Evolutionary conservation across 2,113 vertebrate species (phyloP), one percentile per base, ranked within the genome.

Genomic region (Ophthalmolycus amberensis): DNA sequence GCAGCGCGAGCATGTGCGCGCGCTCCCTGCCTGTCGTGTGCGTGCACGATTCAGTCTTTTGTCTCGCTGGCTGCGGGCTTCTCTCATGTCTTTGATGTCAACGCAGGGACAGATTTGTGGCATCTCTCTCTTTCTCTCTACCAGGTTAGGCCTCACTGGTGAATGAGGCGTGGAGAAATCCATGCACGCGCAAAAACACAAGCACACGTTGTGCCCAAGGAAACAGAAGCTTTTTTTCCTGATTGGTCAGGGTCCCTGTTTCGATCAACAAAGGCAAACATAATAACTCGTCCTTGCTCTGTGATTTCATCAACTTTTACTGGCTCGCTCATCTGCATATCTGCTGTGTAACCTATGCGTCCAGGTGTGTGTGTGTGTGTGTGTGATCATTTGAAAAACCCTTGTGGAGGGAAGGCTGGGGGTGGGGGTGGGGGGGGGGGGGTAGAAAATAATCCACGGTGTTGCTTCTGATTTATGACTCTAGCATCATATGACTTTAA

Each of bases 151-250:
- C 56, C 68, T 74, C 60, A 65, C 77, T 59, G 82, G 72, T 71
- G 85, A 84, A 84, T 85, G 82, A 82, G 69, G 72, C 83, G 77
- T 85, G 81, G 74, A 83, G 75, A 75, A 75, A 82, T 66, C 40
- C 73, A 18, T 32, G 77, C 40, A 54, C 40, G 80, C 50, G 20
- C 58, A 42, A 58, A 6, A 48, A 34, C 56, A 69, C 67, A 73
- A 69, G 50, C 56, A 29, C 58, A 37, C 25, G 25, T 15, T 14
- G 40, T 37, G 77, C 63, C 56, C 60, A 50, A 67, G 65, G 75
- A 85, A 77, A 72, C 40, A 74, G 75, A 71, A 52, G 52, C 50
- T n/a, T 54, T n/a, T 18, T 46, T 46, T 46, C 40, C 10, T 82
- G 71, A 83, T 82, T 83, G 81, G 85, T 85, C 69, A 69, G 70